Percentiles rank a stretch among this genome's conserved stretches.
Conservation (phyloP, 64 coral and sea anemone genomes). For the Stichodactyla helianthus region DNA sequence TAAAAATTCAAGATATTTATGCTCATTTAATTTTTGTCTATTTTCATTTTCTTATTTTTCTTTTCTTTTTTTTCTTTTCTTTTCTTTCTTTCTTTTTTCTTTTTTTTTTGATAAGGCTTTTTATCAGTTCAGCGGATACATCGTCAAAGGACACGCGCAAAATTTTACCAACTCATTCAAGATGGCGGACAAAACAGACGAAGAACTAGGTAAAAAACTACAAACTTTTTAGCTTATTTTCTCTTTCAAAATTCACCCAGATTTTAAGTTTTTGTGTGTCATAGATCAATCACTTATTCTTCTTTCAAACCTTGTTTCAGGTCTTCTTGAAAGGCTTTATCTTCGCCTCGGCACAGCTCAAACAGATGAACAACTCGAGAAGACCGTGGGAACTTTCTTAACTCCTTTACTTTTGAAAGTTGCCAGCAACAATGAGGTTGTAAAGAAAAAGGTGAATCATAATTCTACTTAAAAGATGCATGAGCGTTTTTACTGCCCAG, state of each 20-base stretch:
- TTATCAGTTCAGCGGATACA: neutral
- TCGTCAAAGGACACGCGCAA: neutral
- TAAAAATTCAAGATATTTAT: too few relatives aligned
- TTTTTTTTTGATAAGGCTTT: neutral
- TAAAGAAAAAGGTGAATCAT: constrained; percentile 77
- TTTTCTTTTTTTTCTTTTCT: neutral
- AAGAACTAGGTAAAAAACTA: constrained; percentile 56
- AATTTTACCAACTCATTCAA: constrained; percentile 38
- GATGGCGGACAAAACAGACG: constrained; percentile 69
- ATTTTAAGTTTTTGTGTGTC: neutral
- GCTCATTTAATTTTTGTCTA: too few relatives aligned
- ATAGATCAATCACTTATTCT: neutral
- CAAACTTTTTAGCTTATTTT: neutral
- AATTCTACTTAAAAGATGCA: neutral
- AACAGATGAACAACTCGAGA: constrained; percentile 88
- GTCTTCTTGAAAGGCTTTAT: constrained; percentile 88
- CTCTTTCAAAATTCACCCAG: neutral
- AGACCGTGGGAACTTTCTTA: constrained; percentile 69
- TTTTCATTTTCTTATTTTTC: neutral
- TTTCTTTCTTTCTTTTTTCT: neutral
- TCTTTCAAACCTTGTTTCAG: constrained; percentile 7
- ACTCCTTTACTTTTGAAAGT: constrained; percentile 86
- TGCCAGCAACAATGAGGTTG: constrained; percentile 68
- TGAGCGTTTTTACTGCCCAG: neutral
- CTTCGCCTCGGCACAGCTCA: constrained; percentile 78